Evolutionary conservation across 2,797 vertebrate species (phyloP).

Genomic region (Tarsius wallacei): DNA sequence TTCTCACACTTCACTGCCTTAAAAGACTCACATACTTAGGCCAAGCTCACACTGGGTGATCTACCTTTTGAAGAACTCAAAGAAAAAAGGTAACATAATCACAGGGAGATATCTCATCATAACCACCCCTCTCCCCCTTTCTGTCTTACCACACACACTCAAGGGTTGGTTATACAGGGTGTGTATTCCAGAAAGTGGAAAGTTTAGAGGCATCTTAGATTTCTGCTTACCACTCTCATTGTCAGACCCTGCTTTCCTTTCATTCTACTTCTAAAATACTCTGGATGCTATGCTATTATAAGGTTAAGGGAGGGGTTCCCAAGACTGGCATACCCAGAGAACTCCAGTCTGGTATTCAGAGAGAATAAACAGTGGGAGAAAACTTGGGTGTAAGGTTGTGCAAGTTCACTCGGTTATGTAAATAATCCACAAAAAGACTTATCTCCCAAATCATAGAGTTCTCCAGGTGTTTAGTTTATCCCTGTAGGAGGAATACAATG

Average conservation of each 20-base stretch:
- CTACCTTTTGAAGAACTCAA: not conserved
- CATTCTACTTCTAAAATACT: not conserved
- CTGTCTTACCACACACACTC: not conserved
- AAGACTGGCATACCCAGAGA: not conserved
- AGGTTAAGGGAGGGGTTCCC: not conserved
- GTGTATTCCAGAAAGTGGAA: accelerated
- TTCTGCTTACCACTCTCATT: not conserved
- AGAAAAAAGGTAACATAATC: not conserved
- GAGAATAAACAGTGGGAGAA: not conserved
- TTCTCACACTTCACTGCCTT: not conserved
- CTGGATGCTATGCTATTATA: not conserved
- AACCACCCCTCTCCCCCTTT: not conserved
- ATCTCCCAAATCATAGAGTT: not conserved
- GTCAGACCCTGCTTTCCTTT: not conserved
- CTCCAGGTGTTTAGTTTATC: not conserved
- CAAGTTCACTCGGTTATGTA: not conserved
- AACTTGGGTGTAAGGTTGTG: not conserved
- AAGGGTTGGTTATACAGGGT: not conserved
- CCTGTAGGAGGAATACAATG: not conserved
- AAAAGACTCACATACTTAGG: not conserved
- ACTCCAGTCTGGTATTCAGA: not conserved
- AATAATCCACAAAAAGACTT: not conserved
- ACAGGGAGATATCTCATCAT: not conserved
- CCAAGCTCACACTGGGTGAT: not conserved
- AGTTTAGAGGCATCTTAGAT: not conserved